Base-by-base conservation (phyloP, 2,113 vertebrate genomes). In the mouse (Mus musculus) region DNA sequence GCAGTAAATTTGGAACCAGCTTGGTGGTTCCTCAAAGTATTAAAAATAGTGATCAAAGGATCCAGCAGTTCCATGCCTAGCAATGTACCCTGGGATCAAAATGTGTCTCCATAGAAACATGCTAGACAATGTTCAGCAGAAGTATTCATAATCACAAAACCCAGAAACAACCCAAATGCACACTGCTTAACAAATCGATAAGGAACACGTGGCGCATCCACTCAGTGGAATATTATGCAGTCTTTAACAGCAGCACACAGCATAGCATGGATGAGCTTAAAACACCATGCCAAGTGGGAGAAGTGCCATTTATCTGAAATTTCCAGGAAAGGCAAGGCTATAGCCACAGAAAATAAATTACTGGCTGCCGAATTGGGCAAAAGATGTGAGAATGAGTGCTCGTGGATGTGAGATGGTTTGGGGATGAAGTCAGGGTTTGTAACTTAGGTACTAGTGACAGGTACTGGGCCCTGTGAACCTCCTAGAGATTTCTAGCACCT, bases 21-120 rank as follows among this genome's bases (percentile, higher is more conserved):
- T 69, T 95, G 78, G n/a, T 8, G 80, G 67, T 75, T 81, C 61
- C 61, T 93, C 54, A 73, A 78, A 73, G n/a, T 75, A 20, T 94
- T 84, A 96, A 92, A 30, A 42, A 72, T 28, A 75, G 65, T 69
- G 85, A 72, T n/a, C 65, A 93, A 49, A 81, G 36, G 39, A 91
- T 65, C 61, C 33, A 94, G 20, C 33, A 86, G 2, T 88, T 88
- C 42, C 3, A 84, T 52, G 56, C 26, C 17, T 75, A 56, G 26
- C 52, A 69, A 0, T 84, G 26, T 54, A 69, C 56, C 77, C 13
- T 28, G 86, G 76, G 95, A 92, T n/a, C 39, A 80, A 81, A 85
- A 59, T n/a, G 8, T 39, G 24, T 42, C 46, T 76, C 36, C 7
- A 36, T 20, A 73, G 52, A 94, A 85, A 77, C 49, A 77, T 73